Evolutionary conservation across 2,888 invertebrate species (phyloP).

Genomic region (Oligia fasciuncula): DNA sequence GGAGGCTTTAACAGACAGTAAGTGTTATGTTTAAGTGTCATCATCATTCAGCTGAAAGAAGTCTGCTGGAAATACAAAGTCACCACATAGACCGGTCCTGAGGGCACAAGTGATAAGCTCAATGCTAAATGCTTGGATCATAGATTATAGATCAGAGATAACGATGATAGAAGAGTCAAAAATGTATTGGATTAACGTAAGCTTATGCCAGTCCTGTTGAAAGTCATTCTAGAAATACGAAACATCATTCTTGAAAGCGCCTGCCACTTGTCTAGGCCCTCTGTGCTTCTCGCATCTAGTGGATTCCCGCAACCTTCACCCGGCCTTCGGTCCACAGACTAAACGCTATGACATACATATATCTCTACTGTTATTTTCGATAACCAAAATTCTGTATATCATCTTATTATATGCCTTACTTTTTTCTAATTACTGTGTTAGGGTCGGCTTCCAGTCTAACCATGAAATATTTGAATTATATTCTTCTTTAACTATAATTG

Average conservation of each 20-base stretch:
- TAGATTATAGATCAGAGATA: neutral
- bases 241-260: neutral
- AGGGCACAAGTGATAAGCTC: neutral
- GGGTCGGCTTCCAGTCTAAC: neutral
- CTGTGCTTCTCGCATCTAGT: neutral
- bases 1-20: conserved; percentile 70
- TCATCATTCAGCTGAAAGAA: neutral
- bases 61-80: neutral
- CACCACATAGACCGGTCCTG: neutral
- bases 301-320: neutral
- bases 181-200: neutral
- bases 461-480: neutral
- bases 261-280: neutral
- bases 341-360: too few relatives aligned
- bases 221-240: neutral
- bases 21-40: conserved; percentile 31
- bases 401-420: too few relatives aligned
- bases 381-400: neutral
- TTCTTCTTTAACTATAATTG: conserved; percentile 10
- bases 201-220: neutral
- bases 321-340: too few relatives aligned
- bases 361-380: neutral
- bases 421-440: neutral
- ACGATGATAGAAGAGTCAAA: neutral
- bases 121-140: too few relatives aligned